Conservation (phyloP, 2,797 vertebrate species). For the Sebastes cheni region DNA sequence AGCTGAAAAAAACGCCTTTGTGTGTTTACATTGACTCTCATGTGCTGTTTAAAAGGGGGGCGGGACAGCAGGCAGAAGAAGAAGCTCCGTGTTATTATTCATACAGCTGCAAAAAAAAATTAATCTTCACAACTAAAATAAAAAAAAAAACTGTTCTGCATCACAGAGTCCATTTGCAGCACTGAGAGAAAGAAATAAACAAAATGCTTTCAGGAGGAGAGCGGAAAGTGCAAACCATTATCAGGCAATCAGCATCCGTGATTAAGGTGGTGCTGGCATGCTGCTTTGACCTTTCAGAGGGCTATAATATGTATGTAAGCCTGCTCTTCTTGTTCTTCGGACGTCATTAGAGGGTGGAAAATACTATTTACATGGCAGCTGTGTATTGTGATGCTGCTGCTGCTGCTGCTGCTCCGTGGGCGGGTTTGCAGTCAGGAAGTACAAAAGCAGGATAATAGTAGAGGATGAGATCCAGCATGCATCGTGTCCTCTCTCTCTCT, state of each 20-base stretch:
- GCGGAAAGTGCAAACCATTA: conserved; percentile 48
- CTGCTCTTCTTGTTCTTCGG: conserved; percentile 41
- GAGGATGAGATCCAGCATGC: conserved; percentile 63
- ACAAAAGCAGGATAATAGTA: conserved; percentile 71
- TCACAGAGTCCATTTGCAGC: conserved; percentile 19
- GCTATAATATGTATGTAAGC: conserved; percentile 28
- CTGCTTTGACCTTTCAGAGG: conserved; percentile 61
- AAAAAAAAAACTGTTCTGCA: not conserved
- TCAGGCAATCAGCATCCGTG: conserved; percentile 45
- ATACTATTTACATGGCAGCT: conserved; percentile 67
- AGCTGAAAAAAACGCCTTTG: conserved; percentile 74
- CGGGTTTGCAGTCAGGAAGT: conserved; percentile 73
- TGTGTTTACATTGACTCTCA: conserved; percentile 78
- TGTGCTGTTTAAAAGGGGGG: conserved; percentile 70
- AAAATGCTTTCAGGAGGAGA: conserved; percentile 32
- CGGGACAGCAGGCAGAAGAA: conserved; percentile 28
- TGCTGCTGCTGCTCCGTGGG: conserved; percentile 66
- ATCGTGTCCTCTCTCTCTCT: not conserved
- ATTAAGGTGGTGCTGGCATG: conserved; percentile 60
- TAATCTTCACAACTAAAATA: conserved; percentile 12
- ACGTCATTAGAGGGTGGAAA: conserved; percentile 61
- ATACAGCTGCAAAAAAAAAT: conserved; percentile 18
- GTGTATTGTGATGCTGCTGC: conserved; percentile 60
- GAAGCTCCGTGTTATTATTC: conserved; percentile 30
- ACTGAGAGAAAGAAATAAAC: conserved; percentile 1